Evolutionary conservation across 2,113 vertebrate species (phyloP), one percentile per base, ranked within the genome.

Genomic region (Marmota monax): DNA sequence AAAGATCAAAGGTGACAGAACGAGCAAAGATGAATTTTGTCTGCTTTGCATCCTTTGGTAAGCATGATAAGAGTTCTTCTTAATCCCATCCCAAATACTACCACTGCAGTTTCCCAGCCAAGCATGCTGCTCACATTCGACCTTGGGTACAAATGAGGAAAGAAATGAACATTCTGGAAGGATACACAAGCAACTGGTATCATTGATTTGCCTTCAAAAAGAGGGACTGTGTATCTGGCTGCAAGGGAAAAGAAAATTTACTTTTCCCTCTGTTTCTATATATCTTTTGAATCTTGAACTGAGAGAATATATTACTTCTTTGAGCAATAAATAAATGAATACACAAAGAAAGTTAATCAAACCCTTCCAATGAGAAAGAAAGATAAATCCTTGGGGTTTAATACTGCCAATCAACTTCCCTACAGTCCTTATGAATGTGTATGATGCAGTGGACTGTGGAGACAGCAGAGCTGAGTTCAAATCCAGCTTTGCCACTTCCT

Each of bases 281-380:
- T 76, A 78, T 74, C 32, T 90, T 93, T 96, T 20, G 39, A 82
- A 88, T 91, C 53, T 88, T 83, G 45, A 73, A 13, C 32, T 85
- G 39, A 79, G 34, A 83, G n/a, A 94, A 77, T 80, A 39, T 88
- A 88, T 90, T 70, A 56, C 23, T 63, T 78, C 78, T 92, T 79
- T 7, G 48, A 80, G 27, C 63, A 74, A 78, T 92, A 93, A 94
- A 94, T 92, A 92, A 72, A 90, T 94, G n/a, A 88, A 88, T 34
- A 76, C 18, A 74, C 87, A 80, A 39, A 88, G 79, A 74, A 94
- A 94, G 53, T 83, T 69, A 78, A 92, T 20, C 69, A 73, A 37
- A 91, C 12, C 34, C 16, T 95, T 88, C 39, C 56, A 93, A 25
- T 83, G 84, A 96, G 53, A 94, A 93, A 88, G 65, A 69, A 93